phyloP scores from a whole-genome alignment of 1,140 invertebrate genomes.

The Pararge aegeria region DNA sequence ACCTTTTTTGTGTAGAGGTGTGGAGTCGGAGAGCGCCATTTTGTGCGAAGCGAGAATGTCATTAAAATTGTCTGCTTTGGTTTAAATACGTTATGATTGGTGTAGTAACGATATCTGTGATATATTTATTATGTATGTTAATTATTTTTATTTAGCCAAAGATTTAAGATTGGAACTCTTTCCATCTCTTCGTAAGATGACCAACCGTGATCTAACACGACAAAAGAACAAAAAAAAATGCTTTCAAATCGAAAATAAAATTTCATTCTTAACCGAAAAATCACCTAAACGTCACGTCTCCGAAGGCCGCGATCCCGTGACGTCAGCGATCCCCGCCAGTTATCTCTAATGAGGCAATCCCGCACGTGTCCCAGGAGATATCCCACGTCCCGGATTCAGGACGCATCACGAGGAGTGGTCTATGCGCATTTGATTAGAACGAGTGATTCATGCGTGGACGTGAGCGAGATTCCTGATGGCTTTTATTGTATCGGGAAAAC shows the following conservation, averaged over 20 bases:
- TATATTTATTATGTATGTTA: too few relatives aligned
- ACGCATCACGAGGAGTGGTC: slow-evolving; percentile 22
- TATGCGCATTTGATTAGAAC: slow-evolving; percentile 28
- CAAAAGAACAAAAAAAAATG: background rate
- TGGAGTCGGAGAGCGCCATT: too few relatives aligned
- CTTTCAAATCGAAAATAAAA: background rate
- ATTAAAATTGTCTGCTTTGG: too few relatives aligned
- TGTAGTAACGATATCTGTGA: too few relatives aligned
- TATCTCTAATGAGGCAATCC: slow-evolving; percentile 23
- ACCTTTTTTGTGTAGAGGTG: too few relatives aligned
- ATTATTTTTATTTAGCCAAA: too few relatives aligned
- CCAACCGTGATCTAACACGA: background rate
- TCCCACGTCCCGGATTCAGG: slow-evolving; percentile 28
- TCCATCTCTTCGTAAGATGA: too few relatives aligned
- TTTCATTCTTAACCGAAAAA: slow-evolving; percentile 3
- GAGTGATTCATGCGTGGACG: slow-evolving; percentile 24
- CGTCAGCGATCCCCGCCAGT: slow-evolving; percentile 22
- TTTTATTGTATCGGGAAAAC: background rate
- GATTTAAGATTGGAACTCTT: too few relatives aligned
- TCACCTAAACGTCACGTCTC: background rate
- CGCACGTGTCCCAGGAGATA: slow-evolving; percentile 14
- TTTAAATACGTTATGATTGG: too few relatives aligned
- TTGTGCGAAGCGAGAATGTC: too few relatives aligned
- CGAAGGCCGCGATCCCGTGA: slow-evolving; percentile 14
- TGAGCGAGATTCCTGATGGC: background rate